Conservation (phyloP, 1,140 invertebrate genomes). For the Drusus annulatus region DNA sequence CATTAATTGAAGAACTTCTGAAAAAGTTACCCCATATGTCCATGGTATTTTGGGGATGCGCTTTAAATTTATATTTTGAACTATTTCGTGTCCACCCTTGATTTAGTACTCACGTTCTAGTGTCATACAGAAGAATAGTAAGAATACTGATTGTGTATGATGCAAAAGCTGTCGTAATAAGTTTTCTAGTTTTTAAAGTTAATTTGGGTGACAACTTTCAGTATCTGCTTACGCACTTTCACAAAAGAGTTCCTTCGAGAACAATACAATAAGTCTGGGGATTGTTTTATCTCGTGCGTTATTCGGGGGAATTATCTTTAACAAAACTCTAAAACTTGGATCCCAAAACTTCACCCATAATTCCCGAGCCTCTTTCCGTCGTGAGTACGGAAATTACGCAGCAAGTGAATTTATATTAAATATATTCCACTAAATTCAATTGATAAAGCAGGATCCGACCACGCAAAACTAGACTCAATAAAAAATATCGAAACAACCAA, state of each 20-base stretch:
- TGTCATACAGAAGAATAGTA: too few relatives aligned
- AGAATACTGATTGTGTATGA: too few relatives aligned
- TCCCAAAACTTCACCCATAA: slow-evolving; percentile 43
- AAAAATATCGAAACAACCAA: slow-evolving; percentile 3
- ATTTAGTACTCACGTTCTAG: too few relatives aligned
- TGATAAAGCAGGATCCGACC: background rate
- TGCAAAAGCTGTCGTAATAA: too few relatives aligned
- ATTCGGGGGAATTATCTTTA: background rate
- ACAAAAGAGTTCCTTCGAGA: background rate
- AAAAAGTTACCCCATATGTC: too few relatives aligned
- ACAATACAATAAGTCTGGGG: background rate
- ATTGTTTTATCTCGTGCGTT: background rate
- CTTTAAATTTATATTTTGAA: too few relatives aligned
- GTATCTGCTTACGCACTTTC: background rate
- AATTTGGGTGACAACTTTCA: background rate
- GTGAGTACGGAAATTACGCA: slow-evolving; percentile 6
- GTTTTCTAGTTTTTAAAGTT: too few relatives aligned
- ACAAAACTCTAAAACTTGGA: slow-evolving; percentile 20
- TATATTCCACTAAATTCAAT: too few relatives aligned
- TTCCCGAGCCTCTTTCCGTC: slow-evolving; percentile 12
- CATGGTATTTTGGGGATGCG: too few relatives aligned
- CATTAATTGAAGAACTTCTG: too few relatives aligned
- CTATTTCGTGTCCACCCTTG: too few relatives aligned
- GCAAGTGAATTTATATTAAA: background rate
- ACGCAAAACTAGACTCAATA: background rate